phyloP scores from a whole-genome alignment of 2,797 vertebrate species.

The Micrastur ruficollis region DNA sequence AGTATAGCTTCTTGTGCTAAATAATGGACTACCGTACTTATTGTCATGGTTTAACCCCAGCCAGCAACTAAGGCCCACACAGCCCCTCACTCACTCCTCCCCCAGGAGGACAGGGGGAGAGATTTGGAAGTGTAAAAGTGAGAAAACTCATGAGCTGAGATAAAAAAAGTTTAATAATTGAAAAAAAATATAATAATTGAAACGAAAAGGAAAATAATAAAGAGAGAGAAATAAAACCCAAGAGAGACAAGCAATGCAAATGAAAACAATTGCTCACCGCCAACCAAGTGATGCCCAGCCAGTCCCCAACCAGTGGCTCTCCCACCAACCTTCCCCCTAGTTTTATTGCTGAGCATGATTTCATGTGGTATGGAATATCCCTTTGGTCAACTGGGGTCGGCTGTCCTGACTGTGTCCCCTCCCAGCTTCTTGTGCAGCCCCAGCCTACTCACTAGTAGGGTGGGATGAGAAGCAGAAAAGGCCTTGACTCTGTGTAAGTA shows the following conservation, averaged over 20 bases:
- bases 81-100: rapidly evolving
- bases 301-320: rapidly evolving
- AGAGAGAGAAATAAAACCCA: background rate
- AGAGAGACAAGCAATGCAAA: background rate
- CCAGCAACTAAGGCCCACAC: background rate
- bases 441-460: rapidly evolving
- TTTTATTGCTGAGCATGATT: background rate
- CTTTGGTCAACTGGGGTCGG: background rate
- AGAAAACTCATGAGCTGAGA: background rate
- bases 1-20: background rate
- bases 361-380: background rate
- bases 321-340: no score
- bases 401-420: background rate
- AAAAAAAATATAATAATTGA: background rate
- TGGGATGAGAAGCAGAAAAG: background rate
- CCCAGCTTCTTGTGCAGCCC: rapidly evolving
- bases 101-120: background rate
- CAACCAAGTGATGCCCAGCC: background rate
- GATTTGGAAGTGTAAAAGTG: background rate
- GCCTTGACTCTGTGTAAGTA: background rate
- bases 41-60: background rate
- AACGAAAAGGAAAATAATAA: background rate
- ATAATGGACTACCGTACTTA: background rate
- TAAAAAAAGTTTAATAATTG: background rate
- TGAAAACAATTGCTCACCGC: background rate